These are phyloP conservation scores for Motacilla tschutschensis DNA, from an alignment of 2,113 vertebrate genomes.

Conservation along the genomic window DNA sequence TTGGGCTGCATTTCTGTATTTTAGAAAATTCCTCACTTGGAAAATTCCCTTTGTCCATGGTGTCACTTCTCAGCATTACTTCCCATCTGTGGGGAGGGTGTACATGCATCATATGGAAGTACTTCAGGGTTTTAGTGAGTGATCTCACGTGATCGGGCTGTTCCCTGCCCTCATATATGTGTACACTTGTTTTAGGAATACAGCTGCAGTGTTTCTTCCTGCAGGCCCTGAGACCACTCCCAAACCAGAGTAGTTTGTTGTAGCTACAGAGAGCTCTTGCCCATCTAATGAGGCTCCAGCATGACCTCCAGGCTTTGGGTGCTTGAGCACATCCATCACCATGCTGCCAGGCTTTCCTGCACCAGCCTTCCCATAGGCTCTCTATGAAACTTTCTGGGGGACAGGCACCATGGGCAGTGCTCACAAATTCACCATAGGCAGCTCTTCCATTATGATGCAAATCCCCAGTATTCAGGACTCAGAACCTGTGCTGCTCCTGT, in stretches of 20 bases:
- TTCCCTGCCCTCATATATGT: neutral
- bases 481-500: neutral
- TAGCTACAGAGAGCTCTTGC: neutral
- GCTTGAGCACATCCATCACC: neutral
- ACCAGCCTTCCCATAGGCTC: neutral
- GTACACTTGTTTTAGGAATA: neutral
- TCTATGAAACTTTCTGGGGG: neutral
- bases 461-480: neutral
- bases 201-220: neutral
- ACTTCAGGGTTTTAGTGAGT: neutral
- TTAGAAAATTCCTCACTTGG: constrained; percentile 10
- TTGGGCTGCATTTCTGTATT: constrained; percentile 44
- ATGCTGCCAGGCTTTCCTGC: neutral
- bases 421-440: neutral
- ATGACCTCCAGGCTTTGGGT: neutral
- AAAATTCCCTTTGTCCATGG: neutral
- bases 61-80: neutral
- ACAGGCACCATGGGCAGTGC: neutral
- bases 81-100: neutral
- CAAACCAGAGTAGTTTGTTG: neutral
- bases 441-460: neutral
- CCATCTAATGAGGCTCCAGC: neutral
- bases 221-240: neutral
- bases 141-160: neutral
- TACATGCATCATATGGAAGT: neutral